These are phyloP conservation scores for Anoncus sp. DNA, from an alignment of 2,888 invertebrate species.

Conservation along the genomic window DNA sequence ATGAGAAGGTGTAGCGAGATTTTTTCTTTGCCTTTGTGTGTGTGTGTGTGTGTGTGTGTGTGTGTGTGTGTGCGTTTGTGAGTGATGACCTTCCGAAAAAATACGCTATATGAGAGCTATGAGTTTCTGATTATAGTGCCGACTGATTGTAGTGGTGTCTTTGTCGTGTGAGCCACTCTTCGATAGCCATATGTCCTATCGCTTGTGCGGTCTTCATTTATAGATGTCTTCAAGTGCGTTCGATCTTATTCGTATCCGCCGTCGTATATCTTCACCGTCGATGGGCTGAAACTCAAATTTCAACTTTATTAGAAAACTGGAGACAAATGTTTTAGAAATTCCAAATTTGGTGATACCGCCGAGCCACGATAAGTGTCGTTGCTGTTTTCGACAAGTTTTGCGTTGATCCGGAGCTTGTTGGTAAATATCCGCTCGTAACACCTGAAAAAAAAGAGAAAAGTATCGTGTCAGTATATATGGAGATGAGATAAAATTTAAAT, in stretches of 20 bases:
- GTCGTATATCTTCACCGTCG: not conserved
- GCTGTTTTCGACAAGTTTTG: not conserved
- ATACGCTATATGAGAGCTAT: slow-evolving; percentile 39
- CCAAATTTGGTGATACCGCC: not conserved
- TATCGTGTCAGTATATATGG: slow-evolving; percentile 45
- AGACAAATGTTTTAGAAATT: not conserved
- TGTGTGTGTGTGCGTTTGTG: not conserved
- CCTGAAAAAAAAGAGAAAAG: slow-evolving; percentile 58
- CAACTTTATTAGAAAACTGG: slow-evolving; percentile 41
- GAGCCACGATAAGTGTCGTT: not conserved
- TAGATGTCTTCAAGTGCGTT: not conserved
- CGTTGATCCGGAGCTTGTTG: not conserved
- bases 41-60: slow-evolving; percentile 2
- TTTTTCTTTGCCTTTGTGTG: slow-evolving; percentile 2
- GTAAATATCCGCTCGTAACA: slow-evolving; percentile 34
- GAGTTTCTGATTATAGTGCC: slow-evolving; percentile 34
- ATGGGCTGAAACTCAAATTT: slow-evolving; percentile 64
- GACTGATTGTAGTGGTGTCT: slow-evolving; percentile 3
- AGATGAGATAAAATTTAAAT: no score
- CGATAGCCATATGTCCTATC: no score
- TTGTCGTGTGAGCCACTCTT: no score
- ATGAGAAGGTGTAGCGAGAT: slow-evolving; percentile 55
- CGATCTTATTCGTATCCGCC: no score
- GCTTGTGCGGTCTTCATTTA: not conserved
- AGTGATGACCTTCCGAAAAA: no score